phyloP scores from a whole-genome alignment of 2,797 vertebrate species.

The Myiothlypis coronata region DNA sequence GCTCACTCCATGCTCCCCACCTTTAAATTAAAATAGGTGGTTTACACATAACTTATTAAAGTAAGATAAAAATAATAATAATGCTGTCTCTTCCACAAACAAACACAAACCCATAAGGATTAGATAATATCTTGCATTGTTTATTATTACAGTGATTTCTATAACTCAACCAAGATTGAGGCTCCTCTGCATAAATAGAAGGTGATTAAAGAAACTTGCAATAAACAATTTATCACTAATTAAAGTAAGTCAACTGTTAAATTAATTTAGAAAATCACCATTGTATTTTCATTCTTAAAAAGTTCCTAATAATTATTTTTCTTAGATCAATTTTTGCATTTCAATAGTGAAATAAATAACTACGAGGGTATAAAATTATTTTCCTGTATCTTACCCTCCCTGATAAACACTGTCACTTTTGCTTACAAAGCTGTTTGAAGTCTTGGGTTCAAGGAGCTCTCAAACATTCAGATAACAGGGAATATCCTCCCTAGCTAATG shows the following conservation, averaged over 20 bases:
- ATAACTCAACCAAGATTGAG: background rate
- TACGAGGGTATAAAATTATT: constrained; percentile 7
- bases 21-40: background rate
- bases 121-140: background rate
- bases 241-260: constrained; percentile 41
- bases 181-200: background rate
- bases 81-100: background rate
- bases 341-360: constrained; percentile 1
- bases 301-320: constrained; percentile 9
- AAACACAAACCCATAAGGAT: background rate
- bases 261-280: constrained; percentile 28
- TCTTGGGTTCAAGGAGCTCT: background rate
- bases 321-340: constrained; percentile 21
- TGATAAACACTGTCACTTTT: background rate
- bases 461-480: background rate
- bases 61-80: background rate
- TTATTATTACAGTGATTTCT: constrained; percentile 12
- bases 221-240: constrained; percentile 42
- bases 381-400: background rate
- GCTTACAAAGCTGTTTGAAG: background rate
- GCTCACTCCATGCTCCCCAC: background rate
- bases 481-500: background rate
- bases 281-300: constrained; percentile 3
- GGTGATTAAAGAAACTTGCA: constrained; percentile 16
- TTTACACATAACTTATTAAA: background rate